A percentile compares a stretch with the other conserved stretches of the same genome.
phyloP scores from a whole-genome alignment of 2,888 invertebrate genomes.

The Stratiomys singularior region DNA sequence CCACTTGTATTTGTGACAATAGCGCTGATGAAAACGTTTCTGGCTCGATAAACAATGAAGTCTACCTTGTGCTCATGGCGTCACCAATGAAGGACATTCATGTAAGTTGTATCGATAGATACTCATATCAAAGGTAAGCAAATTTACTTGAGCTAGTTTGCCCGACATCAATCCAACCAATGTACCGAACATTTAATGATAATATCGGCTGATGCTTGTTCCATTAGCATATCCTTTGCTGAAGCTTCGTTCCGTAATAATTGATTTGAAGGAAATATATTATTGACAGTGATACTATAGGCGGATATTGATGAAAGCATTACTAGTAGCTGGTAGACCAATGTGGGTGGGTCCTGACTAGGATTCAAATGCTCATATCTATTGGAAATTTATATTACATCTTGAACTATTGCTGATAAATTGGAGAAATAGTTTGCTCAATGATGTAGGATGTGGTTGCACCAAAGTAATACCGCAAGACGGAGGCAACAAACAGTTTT shows the following conservation, averaged over 20 bases:
- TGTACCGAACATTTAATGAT: slow-evolving; percentile 29
- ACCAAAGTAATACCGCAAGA: too few relatives aligned
- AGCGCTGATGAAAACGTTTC: too few relatives aligned
- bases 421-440: too few relatives aligned
- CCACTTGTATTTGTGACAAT: too few relatives aligned
- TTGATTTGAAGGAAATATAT: slow-evolving; percentile 35
- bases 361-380: background rate
- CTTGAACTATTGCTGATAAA: background rate
- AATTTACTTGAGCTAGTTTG: background rate
- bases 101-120: too few relatives aligned
- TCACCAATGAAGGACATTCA: too few relatives aligned
- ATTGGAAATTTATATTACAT: background rate
- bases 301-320: slow-evolving; percentile 33
- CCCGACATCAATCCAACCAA: background rate
- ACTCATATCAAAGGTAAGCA: too few relatives aligned
- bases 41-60: too few relatives aligned
- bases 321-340: background rate
- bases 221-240: slow-evolving; percentile 39
- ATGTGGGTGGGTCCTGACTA: background rate
- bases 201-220: slow-evolving; percentile 16
- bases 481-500: too few relatives aligned
- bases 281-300: slow-evolving; percentile 20
- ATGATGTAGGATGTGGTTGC: too few relatives aligned
- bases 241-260: slow-evolving; percentile 19
- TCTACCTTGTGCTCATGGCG: too few relatives aligned